A percentile compares a stretch with the other conserved stretches of the same genome.
These are phyloP conservation scores for Tachysurus fulvidraco DNA, from an alignment of 2,113 vertebrate genomes.

Conservation along the genomic window DNA sequence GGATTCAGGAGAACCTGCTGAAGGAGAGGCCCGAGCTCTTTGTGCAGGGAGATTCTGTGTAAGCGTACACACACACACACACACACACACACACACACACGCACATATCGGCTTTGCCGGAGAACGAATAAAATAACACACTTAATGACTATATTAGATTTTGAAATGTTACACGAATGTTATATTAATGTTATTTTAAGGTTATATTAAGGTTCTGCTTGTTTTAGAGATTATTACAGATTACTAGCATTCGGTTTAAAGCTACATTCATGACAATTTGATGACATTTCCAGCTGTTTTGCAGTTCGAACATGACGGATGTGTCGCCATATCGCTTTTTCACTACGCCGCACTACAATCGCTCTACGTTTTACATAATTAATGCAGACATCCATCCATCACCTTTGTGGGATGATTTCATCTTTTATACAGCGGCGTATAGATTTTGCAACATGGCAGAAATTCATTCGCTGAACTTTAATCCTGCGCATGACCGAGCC, in stretches of 20 bases:
- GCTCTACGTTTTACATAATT: neutral
- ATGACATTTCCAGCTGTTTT: neutral
- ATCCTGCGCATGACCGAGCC: neutral
- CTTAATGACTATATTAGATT: neutral
- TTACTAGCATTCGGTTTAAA: neutral
- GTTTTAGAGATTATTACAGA: neutral
- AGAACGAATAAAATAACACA: neutral
- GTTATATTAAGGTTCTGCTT: neutral
- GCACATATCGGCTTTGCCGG: neutral
- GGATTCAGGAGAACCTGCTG: conserved; percentile 91
- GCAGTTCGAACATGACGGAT: neutral
- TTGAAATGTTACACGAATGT: neutral
- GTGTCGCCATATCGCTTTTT: neutral
- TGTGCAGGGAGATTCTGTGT: conserved; percentile 94
- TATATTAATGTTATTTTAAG: neutral
- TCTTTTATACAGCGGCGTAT: neutral
- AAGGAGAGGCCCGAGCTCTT: conserved; percentile 94
- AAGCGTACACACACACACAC: conserved; percentile 62
- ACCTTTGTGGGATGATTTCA: neutral
- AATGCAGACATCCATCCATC: neutral
- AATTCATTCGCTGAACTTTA: neutral
- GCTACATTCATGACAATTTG: neutral
- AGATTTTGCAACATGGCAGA: neutral
- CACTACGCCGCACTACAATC: too few relatives aligned
- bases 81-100: conserved; percentile 16